Evolutionary conservation across 2,888 invertebrate species (phyloP).

Genomic region (Sclerodermus sp.): DNA sequence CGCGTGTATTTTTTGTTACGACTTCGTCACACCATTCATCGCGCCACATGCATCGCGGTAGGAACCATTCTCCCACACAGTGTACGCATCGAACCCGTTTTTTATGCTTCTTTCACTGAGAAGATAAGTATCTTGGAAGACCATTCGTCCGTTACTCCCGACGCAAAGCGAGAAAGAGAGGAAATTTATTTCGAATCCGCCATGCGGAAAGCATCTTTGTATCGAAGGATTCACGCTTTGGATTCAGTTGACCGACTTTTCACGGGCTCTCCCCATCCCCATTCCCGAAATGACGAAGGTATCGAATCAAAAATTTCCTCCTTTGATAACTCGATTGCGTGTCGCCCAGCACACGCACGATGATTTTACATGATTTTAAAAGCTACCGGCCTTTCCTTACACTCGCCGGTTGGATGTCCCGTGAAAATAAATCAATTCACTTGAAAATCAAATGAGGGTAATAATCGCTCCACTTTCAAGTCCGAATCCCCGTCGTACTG

Average conservation of each 20-base stretch:
- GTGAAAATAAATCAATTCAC: no score
- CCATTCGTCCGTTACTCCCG: conserved; percentile 14
- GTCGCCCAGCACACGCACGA: no score
- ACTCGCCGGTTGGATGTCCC: no score
- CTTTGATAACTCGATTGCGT: no score
- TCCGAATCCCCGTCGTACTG: no score
- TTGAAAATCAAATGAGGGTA: no score
- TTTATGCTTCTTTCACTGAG: conserved; percentile 8
- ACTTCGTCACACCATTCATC: conserved; percentile 35
- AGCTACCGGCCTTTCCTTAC: no score
- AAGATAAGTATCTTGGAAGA: conserved; percentile 41
- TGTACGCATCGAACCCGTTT: conserved; percentile 45
- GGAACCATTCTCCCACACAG: conserved; percentile 48
- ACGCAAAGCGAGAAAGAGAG: conserved; percentile 15
- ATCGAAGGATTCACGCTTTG: conserved; percentile 24
- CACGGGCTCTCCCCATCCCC: conserved; percentile 10
- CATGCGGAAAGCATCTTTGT: conserved; percentile 39
- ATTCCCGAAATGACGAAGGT: not conserved
- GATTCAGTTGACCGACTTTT: conserved; percentile 49
- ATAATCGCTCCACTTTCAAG: no score
- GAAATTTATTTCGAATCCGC: conserved; percentile 37
- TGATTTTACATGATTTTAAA: no score
- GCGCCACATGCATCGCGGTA: conserved; percentile 18
- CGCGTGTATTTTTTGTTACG: conserved; percentile 30
- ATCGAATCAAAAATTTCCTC: no score